These are phyloP conservation scores for Dioctria rufipes DNA, from an alignment of 2,888 invertebrate species.

Conservation along the genomic window DNA sequence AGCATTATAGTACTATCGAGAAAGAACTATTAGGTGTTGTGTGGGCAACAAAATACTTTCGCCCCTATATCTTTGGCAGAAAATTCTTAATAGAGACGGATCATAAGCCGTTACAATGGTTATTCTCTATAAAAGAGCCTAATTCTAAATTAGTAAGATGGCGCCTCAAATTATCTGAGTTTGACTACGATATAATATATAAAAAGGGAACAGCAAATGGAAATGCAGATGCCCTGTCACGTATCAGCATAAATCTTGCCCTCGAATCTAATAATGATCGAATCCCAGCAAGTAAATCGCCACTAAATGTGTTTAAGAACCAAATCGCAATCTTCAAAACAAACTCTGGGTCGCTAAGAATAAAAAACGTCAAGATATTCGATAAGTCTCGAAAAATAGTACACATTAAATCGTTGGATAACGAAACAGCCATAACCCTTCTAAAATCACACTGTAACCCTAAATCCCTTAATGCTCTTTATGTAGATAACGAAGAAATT, in stretches of 20 bases:
- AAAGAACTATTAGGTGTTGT: slow-evolving; percentile 65
- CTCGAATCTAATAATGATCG: too few species aligned
- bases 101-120: slow-evolving; percentile 65
- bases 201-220: too few species aligned
- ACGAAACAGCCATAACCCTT: not conserved
- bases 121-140: slow-evolving; percentile 23
- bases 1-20: slow-evolving; percentile 62
- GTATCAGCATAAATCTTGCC: slow-evolving; percentile 59
- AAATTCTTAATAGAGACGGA: slow-evolving; percentile 13
- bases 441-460: not conserved
- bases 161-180: too few species aligned
- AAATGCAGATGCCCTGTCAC: too few species aligned
- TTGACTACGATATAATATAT: too few species aligned
- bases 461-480: not conserved
- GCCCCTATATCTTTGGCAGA: slow-evolving; percentile 61
- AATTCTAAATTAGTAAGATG: too few species aligned
- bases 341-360: not conserved
- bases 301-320: not conserved
- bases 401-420: not conserved
- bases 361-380: not conserved
- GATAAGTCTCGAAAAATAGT: not conserved
- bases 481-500: not conserved
- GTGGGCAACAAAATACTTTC: slow-evolving; percentile 64
- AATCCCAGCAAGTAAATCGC: not conserved
- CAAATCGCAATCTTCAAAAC: not conserved